phyloP scores from a whole-genome alignment of 2,888 invertebrate genomes.

The Ichneumoninae sp. region DNA sequence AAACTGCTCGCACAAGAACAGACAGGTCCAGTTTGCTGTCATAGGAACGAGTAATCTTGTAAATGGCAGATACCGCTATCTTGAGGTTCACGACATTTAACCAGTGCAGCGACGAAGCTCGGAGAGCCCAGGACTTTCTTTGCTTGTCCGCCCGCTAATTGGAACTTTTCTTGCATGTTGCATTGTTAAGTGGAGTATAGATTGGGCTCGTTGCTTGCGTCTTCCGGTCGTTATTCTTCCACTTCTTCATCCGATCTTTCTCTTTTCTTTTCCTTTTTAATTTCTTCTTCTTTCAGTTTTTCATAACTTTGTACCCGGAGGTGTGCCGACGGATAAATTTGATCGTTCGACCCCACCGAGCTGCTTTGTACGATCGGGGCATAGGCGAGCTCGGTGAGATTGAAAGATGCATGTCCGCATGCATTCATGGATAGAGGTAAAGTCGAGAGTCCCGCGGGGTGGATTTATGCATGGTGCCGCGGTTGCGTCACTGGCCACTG shows the following conservation, averaged over 20 bases:
- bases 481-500: slow-evolving; percentile 64
- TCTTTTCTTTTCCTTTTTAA: background rate
- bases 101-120: background rate
- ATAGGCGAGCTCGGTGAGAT: slow-evolving; percentile 6
- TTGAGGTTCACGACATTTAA: background rate
- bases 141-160: slow-evolving; percentile 34
- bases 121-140: background rate
- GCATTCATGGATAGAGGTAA: slow-evolving; percentile 8
- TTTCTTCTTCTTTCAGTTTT: background rate
- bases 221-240: slow-evolving; percentile 11
- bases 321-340: slow-evolving; percentile 23
- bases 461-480: slow-evolving; percentile 61
- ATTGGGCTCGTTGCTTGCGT: slow-evolving; percentile 12
- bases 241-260: background rate
- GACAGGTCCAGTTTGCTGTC: too few relatives aligned
- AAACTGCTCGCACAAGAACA: too few relatives aligned
- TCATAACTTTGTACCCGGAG: background rate
- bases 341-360: slow-evolving; percentile 22
- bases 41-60: background rate
- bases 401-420: slow-evolving; percentile 23
- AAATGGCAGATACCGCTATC: background rate
- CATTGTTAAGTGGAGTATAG: slow-evolving; percentile 13
- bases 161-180: slow-evolving; percentile 30
- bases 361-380: slow-evolving; percentile 28
- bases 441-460: slow-evolving; percentile 45